Conservation (phyloP, 2,113 vertebrate species). For the Nerophis lumbriciformis region DNA sequence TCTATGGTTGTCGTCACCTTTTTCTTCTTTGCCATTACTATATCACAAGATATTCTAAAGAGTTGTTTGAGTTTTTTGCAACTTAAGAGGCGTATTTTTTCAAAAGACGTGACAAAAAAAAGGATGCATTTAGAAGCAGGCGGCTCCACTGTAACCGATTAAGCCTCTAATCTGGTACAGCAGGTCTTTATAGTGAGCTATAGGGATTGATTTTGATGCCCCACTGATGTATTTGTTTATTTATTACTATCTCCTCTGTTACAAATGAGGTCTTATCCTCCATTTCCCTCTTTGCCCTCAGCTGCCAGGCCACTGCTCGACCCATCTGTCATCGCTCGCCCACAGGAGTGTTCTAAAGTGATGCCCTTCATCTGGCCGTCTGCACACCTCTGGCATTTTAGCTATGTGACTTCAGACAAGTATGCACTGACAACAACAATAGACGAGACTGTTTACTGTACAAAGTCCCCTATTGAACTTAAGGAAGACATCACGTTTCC, state of each 20-base stretch:
- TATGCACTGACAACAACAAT: constrained; percentile 11
- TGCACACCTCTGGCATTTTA: constrained; percentile 11
- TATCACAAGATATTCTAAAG: too few species aligned
- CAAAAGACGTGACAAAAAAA: too few species aligned
- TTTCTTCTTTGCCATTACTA: too few species aligned
- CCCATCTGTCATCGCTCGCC: constrained; percentile 73
- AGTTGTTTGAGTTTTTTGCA: too few species aligned
- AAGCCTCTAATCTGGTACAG: constrained; percentile 5
- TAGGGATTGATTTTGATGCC: constrained; percentile 6
- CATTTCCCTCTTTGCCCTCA: constrained; percentile 47
- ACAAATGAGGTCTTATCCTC: constrained; percentile 5
- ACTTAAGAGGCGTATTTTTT: too few species aligned
- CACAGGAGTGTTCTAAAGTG: constrained; percentile 80
- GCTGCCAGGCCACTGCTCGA: constrained; percentile 75
- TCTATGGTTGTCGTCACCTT: too few species aligned
- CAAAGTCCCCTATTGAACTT: constrained; percentile 5
- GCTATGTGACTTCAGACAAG: constrained; percentile 10
- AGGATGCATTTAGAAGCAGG: too few species aligned
- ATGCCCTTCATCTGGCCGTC: constrained; percentile 32
- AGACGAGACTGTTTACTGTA: neutral
- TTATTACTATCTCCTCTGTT: neutral
- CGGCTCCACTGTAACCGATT: neutral
- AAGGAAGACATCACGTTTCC: neutral
- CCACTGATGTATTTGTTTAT: constrained; percentile 13
- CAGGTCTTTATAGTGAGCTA: neutral